phyloP scores from a whole-genome alignment of 2,797 vertebrate species.

The Muraenolepis orangiensis region DNA sequence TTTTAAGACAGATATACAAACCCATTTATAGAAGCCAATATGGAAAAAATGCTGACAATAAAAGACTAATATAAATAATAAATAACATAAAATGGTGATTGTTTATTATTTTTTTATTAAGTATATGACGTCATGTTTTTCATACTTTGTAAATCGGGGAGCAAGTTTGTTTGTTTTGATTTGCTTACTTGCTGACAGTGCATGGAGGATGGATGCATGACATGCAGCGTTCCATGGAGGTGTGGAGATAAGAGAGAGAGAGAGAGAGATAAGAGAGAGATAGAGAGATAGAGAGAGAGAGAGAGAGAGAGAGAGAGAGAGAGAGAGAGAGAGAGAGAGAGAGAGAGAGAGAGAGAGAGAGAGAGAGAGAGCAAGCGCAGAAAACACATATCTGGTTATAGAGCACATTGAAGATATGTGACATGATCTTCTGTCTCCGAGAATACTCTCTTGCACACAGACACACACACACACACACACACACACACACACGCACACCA shows the following conservation, averaged over 20 bases:
- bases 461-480: constrained; percentile 9
- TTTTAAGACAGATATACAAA: neutral
- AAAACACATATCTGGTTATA: constrained; percentile 44
- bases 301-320: constrained; percentile 19
- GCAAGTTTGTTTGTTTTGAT: constrained; percentile 38
- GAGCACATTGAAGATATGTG: constrained; percentile 61
- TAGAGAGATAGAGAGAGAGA: constrained; percentile 21
- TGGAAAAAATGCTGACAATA: neutral
- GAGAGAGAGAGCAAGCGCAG: neutral
- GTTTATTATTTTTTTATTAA: too few relatives aligned
- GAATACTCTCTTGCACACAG: neutral
- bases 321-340: constrained; percentile 13
- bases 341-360: constrained; percentile 15
- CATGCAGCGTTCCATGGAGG: constrained; percentile 58
- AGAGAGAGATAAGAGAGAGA: too few relatives aligned
- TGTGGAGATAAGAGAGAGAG: constrained; percentile 65
- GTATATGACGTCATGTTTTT: constrained; percentile 10
- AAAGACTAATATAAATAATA: neutral
- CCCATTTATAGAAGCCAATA: neutral
- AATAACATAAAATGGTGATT: neutral
- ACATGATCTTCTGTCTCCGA: constrained; percentile 54
- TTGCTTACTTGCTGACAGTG: constrained; percentile 58
- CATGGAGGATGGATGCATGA: constrained; percentile 62
- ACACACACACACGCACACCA: constrained; percentile 25
- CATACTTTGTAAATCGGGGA: constrained; percentile 20